Evolutionary conservation across 2,797 vertebrate species (phyloP), one percentile per base, ranked within the genome.

Genomic region (Naso thynnoides): DNA sequence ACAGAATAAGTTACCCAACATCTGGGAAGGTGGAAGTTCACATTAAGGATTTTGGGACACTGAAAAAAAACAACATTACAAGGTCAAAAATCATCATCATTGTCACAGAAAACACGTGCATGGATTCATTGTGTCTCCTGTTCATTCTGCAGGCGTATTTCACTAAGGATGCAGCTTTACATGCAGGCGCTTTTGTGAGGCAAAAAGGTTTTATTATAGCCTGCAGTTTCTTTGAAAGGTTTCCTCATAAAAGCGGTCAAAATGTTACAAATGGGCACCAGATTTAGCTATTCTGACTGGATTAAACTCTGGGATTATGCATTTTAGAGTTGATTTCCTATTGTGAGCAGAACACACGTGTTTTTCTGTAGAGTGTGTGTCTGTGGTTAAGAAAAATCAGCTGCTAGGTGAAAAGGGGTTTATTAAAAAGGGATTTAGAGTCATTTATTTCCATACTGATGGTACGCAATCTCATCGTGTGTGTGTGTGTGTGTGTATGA

Each of bases 271-370:
- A 81, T 81, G 67, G 64, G 19, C 49, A 57, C 62, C 70, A 76
- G 81, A 83, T 88, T 87, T 76, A 80, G 57, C 27, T 50, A 59
- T 27, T 75, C 60, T 65, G 66, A 84, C 59, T 58, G 78, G 86
- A 91, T 90, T 91, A 88, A 83, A 78, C 33, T 59, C 21, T 19
- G 8, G 73, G 86, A 90, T 89, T 89, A 87, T 86, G 73, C 77
- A 42, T 85, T 79, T 85, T 54, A 75, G 63, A 79, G 50, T 71
- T 74, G 64, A 74, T 86, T 83, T 81, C 73, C 71, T 59, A 66
- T 81, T 85, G 49, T 84, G 81, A 76, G 59, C 49, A 47, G 29
- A 45, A 21, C 16, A 66, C 59, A 66, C 21, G 55, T 63, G 59
- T 62, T 57, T 81, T 62, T 75, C 55, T 75, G 66, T 54, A 19